Percentiles rank a stretch among this genome's conserved stretches.
Evolutionary conservation across 2,888 invertebrate genomes (phyloP).

Genomic region (Oxyscelio sp.): DNA sequence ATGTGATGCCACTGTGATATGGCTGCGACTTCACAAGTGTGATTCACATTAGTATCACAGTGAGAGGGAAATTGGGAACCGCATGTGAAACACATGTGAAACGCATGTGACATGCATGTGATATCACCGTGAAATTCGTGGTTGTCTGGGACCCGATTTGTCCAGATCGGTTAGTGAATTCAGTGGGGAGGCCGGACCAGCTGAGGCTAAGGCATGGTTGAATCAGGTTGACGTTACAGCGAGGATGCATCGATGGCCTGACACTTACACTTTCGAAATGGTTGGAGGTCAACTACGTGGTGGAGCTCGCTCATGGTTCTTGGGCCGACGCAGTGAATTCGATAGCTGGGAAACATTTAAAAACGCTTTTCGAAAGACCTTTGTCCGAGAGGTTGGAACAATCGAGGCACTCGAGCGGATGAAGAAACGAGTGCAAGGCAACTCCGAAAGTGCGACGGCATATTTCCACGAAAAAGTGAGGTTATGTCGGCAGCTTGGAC

Average conservation of each 20-base stretch:
- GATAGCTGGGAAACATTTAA: conserved; percentile 23
- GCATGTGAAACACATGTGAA: too few relatives aligned
- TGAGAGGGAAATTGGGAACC: too few relatives aligned
- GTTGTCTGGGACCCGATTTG: too few relatives aligned
- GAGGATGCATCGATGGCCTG: conserved; percentile 45
- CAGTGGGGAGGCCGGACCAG: conserved; percentile 23
- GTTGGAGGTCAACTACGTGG: conserved; percentile 36
- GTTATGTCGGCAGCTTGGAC: conserved; percentile 35
- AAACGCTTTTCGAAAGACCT: conserved; percentile 21
- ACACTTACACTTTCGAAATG: conserved; percentile 46
- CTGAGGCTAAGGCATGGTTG: conserved; percentile 50
- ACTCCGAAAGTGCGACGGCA: conserved; percentile 18
- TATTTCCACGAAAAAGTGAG: conserved; percentile 54
- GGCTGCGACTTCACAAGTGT: too few relatives aligned
- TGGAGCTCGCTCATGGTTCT: conserved; percentile 48
- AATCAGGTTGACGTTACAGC: conserved; percentile 51
- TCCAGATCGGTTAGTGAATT: conserved; percentile 32
- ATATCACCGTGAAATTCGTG: too few relatives aligned
- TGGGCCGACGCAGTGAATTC: conserved; percentile 18
- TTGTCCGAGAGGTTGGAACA: conserved; percentile 16
- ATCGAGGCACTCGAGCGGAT: conserved; percentile 47
- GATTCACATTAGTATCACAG: too few relatives aligned
- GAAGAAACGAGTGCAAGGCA: conserved; percentile 30
- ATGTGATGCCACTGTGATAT: too few relatives aligned
- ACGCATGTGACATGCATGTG: too few relatives aligned